Conservation (phyloP, 1,140 invertebrate species). For the Acromyrmex echinatior region DNA sequence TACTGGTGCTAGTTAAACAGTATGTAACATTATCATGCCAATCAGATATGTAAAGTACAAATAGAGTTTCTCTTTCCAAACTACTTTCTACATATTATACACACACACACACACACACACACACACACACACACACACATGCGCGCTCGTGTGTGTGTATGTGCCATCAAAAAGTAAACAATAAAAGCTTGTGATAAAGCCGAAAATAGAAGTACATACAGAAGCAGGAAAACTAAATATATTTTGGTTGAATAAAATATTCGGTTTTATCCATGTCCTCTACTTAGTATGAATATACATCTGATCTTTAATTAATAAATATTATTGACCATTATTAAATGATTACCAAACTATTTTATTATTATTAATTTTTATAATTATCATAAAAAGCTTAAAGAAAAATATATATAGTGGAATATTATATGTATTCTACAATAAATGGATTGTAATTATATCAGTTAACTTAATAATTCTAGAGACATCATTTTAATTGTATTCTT, state of each 20-base stretch:
- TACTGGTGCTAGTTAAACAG: background rate
- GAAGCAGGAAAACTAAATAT: too few species aligned
- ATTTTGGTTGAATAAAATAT: too few species aligned
- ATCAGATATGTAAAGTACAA: constrained; percentile 68
- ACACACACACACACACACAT: too few species aligned
- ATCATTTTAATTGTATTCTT: background rate
- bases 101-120: background rate
- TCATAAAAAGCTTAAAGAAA: constrained; percentile 1
- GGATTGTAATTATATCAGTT: background rate
- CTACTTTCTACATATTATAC: constrained; percentile 75
- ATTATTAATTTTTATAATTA: background rate
- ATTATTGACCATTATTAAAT: background rate
- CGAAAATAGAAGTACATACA: too few species aligned
- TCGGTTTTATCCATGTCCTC: too few species aligned
- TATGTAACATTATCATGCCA: constrained; percentile 53
- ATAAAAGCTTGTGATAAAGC: too few species aligned
- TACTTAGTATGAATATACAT: too few species aligned
- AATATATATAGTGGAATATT: background rate
- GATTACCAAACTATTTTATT: background rate
- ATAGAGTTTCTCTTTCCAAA: constrained; percentile 79
- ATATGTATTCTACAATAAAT: background rate
- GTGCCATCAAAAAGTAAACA: background rate
- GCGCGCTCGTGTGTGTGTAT: background rate
- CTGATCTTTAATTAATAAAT: too few species aligned
- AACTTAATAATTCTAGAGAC: constrained; percentile 7